phyloP scores from a whole-genome alignment of 2,888 invertebrate genomes.

The Lissocephala sabroskyi region DNA sequence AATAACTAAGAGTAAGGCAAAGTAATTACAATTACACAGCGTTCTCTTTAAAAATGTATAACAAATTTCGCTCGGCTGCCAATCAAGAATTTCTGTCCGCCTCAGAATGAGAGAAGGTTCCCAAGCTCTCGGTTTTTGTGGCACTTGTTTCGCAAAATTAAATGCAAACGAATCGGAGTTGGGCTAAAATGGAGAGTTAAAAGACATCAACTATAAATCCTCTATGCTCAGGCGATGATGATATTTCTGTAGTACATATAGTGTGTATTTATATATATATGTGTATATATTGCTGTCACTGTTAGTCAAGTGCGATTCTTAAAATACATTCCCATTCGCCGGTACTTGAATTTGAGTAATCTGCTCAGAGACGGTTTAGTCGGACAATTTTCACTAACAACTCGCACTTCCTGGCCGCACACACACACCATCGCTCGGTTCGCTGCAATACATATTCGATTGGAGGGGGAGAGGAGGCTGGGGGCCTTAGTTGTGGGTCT shows the following conservation, averaged over 20 bases:
- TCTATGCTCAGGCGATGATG: not conserved
- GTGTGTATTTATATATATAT: not conserved
- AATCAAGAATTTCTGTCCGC: too few species aligned
- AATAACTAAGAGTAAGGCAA: constrained; percentile 60
- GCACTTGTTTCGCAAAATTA: constrained; percentile 46
- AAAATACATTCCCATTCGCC: too few species aligned
- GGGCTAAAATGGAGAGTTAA: constrained; percentile 16
- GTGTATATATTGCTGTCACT: not conserved
- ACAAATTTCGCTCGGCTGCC: constrained; percentile 25
- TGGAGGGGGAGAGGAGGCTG: too few species aligned
- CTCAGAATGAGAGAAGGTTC: too few species aligned
- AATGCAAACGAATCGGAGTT: constrained; percentile 49
- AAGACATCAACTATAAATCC: constrained; percentile 23
- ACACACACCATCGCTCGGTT: too few species aligned
- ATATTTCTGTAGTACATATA: not conserved
- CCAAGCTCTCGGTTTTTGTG: too few species aligned
- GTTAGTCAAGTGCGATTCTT: not conserved
- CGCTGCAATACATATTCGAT: too few species aligned
- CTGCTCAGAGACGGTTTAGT: too few species aligned
- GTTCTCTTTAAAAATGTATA: constrained; percentile 10
- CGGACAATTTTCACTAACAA: too few species aligned
- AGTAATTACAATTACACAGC: constrained; percentile 26
- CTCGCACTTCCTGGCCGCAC: too few species aligned
- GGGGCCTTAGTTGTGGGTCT: constrained; percentile 24
- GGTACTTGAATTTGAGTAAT: too few species aligned